These are phyloP conservation scores for Hoplostethus mediterraneus DNA, from an alignment of 2,797 vertebrate genomes.

Conservation along the genomic window DNA sequence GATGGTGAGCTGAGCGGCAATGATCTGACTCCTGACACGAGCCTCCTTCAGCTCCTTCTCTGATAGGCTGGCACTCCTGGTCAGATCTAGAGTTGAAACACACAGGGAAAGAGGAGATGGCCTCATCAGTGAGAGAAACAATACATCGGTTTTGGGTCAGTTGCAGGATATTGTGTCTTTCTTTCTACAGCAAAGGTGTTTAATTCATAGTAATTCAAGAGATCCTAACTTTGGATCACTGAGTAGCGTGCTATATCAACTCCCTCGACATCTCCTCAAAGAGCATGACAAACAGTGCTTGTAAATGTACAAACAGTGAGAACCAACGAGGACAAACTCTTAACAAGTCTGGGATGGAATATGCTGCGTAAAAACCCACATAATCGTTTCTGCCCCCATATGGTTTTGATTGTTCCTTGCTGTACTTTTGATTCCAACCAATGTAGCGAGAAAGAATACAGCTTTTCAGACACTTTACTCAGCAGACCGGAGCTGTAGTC, in stretches of 20 bases:
- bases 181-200: constrained; percentile 1
- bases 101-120: constrained; percentile 27
- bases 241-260: constrained; percentile 14
- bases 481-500: constrained; percentile 50
- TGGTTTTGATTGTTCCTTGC: constrained; percentile 68
- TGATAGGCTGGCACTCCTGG: constrained; percentile 91
- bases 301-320: constrained; percentile 59
- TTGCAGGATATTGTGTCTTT: neutral
- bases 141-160: neutral
- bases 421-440: constrained; percentile 55
- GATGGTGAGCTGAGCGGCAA: constrained; percentile 93
- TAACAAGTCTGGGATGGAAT: constrained; percentile 70
- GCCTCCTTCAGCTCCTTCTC: constrained; percentile 96
- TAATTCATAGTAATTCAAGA: constrained; percentile 17
- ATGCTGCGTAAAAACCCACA: constrained; percentile 75
- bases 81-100: constrained; percentile 82
- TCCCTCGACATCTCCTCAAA: constrained; percentile 51
- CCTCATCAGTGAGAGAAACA: constrained; percentile 28
- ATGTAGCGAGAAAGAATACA: constrained; percentile 32
- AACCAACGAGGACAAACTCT: constrained; percentile 57
- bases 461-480: constrained; percentile 61
- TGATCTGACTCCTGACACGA: constrained; percentile 90
- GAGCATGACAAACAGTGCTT: constrained; percentile 56
- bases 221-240: constrained; percentile 12
- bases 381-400: constrained; percentile 67